Conservation (phyloP, 1,140 invertebrate genomes). For the Hermetia illucens region DNA sequence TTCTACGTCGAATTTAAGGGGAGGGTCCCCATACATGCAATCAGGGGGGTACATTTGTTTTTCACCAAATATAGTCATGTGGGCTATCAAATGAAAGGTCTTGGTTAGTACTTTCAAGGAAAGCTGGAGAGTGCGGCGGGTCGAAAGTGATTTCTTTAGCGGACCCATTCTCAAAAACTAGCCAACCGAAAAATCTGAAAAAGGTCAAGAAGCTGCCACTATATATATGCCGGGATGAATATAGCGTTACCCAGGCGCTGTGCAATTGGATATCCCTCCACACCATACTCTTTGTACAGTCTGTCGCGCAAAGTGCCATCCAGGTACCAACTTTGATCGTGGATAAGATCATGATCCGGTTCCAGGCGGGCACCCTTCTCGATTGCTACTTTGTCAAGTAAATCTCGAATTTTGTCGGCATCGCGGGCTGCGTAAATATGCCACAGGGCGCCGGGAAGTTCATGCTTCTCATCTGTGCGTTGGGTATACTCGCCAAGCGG, state of each 20-base stretch:
- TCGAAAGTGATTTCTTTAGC: too few relatives aligned
- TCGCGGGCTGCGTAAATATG: constrained; percentile 92
- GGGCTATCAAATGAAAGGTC: too few relatives aligned
- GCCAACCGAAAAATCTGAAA: too few relatives aligned
- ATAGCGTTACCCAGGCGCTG: constrained; percentile 94
- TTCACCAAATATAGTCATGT: too few relatives aligned
- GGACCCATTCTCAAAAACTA: too few relatives aligned
- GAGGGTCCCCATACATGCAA: too few relatives aligned
- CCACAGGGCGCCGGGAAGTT: constrained; percentile 88
- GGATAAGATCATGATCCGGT: constrained; percentile 89
- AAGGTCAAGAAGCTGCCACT: too few relatives aligned
- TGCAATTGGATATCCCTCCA: constrained; percentile 88
- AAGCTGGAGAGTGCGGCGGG: too few relatives aligned
- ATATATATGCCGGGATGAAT: constrained; percentile 96
- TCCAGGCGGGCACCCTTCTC: constrained; percentile 76
- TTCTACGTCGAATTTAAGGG: too few relatives aligned
- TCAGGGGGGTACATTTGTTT: too few relatives aligned
- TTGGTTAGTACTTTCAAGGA: too few relatives aligned
- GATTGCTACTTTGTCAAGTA: constrained; percentile 80
- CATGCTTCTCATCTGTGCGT: constrained; percentile 66
- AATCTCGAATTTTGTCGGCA: constrained; percentile 89
- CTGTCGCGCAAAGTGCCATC: constrained; percentile 76
- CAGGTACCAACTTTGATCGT: constrained; percentile 94
- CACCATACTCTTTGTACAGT: constrained; percentile 82
- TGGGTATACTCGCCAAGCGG: constrained; percentile 87